Evolutionary conservation across 2,888 invertebrate species (phyloP).

Genomic region (Thumatha senex): DNA sequence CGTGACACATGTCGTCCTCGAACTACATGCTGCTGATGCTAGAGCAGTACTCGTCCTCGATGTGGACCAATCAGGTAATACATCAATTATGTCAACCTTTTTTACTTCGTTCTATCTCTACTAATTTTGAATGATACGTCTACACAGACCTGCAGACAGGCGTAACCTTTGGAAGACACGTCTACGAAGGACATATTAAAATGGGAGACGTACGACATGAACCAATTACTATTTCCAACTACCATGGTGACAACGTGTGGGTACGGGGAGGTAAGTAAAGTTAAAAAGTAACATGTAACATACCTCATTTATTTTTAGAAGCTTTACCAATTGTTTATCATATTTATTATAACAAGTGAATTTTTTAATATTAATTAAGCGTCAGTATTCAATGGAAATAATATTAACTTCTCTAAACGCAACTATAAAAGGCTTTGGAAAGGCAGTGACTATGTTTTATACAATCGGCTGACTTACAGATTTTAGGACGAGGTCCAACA

Average conservation of each 20-base stretch:
- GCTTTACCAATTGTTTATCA: too few species aligned
- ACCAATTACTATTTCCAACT: not conserved
- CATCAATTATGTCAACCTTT: not conserved
- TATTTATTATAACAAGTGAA: too few species aligned
- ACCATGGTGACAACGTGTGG: not conserved
- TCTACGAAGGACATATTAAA: not conserved
- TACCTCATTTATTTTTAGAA: too few species aligned
- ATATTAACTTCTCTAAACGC: too few species aligned
- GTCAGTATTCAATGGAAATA: too few species aligned
- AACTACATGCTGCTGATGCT: conserved; percentile 50
- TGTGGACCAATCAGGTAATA: conserved; percentile 28
- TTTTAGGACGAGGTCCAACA: too few species aligned
- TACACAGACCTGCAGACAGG: not conserved
- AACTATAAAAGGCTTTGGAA: too few species aligned
- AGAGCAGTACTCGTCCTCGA: conserved; percentile 48
- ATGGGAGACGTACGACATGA: not conserved
- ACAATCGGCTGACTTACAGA: too few species aligned
- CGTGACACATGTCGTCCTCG: conserved; percentile 45
- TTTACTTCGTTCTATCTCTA: not conserved
- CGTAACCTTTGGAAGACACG: not conserved
- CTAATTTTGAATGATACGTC: too few species aligned
- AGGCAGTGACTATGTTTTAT: too few species aligned
- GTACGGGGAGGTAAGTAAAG: not conserved
- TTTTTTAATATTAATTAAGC: too few species aligned
- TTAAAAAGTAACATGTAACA: conserved; percentile 4